Conservation (phyloP, 1,140 invertebrate species). For the Drosophila punjabiensis region DNA sequence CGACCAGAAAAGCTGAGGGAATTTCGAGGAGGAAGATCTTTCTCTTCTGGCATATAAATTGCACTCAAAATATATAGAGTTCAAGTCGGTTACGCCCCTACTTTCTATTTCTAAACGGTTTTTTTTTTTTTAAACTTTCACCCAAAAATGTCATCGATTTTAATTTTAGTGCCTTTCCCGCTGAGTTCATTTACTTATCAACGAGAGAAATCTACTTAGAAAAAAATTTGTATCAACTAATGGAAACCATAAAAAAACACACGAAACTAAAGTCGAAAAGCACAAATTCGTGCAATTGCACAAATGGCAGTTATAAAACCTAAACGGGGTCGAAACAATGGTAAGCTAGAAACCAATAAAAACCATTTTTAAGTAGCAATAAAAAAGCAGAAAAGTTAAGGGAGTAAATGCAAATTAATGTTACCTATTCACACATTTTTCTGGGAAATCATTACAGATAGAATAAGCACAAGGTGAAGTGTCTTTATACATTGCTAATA, state of each 20-base stretch:
- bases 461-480: background rate
- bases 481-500: background rate
- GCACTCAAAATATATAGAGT: conserved; percentile 33
- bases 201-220: conserved; percentile 27
- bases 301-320: conserved; percentile 55
- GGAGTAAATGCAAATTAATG: conserved; percentile 57
- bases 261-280: conserved; percentile 1
- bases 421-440: conserved; percentile 1
- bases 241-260: conserved; percentile 34
- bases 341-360: conserved; percentile 49
- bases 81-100: conserved; percentile 51
- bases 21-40: conserved; percentile 20
- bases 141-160: conserved; percentile 75
- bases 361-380: conserved; percentile 53
- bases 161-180: conserved; percentile 31
- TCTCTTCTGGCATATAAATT: conserved; percentile 62
- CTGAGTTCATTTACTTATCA: conserved; percentile 60
- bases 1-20: background rate
- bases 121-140: conserved; percentile 68
- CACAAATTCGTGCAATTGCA: conserved; percentile 74
- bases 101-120: conserved; percentile 78
- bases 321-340: conserved; percentile 35
- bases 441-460: background rate
- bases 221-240: conserved; percentile 53
- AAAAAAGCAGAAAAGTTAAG: conserved; percentile 38